Conservation (phyloP, 2,797 vertebrate genomes). For the Sylvia borin region DNA sequence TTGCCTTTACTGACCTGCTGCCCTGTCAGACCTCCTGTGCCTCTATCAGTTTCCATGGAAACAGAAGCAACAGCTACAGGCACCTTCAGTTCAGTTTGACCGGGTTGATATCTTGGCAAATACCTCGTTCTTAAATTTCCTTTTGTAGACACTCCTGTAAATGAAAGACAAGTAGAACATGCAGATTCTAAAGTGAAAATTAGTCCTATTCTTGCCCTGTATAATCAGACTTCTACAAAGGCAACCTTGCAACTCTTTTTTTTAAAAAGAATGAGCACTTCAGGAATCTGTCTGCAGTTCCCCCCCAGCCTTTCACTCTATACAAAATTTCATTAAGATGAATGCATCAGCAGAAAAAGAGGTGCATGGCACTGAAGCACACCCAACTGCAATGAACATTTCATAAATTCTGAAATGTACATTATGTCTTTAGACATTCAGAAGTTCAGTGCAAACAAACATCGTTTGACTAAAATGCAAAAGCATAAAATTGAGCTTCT, state of each 20-base stretch:
- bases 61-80: conserved; percentile 2
- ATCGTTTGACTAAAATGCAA: background rate
- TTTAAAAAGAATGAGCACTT: background rate
- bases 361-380: background rate
- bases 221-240: background rate
- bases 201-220: background rate
- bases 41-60: conserved; percentile 56
- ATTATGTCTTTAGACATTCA: background rate
- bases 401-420: background rate
- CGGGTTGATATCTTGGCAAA: conserved; percentile 50
- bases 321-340: background rate
- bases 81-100: conserved; percentile 55
- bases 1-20: conserved; percentile 67
- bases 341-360: background rate
- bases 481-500: background rate
- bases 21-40: conserved; percentile 23
- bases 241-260: background rate
- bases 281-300: background rate
- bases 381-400: background rate
- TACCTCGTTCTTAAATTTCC: conserved; percentile 61
- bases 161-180: conserved; percentile 46
- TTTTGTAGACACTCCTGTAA: conserved; percentile 78
- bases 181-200: background rate
- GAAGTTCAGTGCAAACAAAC: background rate
- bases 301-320: too few species aligned